Evolutionary conservation across 2,797 vertebrate species (phyloP), one percentile per base, ranked within the genome.

Genomic region (Schizopygopsis pylzovi): DNA sequence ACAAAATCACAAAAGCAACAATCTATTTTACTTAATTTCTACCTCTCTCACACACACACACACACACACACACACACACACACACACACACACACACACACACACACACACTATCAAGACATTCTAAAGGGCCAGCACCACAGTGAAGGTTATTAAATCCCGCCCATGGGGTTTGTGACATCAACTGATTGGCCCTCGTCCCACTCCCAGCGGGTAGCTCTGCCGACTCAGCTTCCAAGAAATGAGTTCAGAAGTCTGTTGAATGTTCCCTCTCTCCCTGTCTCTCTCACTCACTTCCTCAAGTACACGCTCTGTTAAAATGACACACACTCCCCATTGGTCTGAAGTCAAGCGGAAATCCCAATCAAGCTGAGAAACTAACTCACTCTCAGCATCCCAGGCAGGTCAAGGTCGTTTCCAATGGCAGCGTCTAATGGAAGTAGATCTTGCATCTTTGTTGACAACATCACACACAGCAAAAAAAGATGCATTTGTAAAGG

Each of bases 341-440:
- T 82, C 49, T 89, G 90, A 89, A 91, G 88, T 90, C 87, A 85
- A 88, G 90, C 72, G 37, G 83, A 92, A 93, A 88, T 89, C 84
- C 67, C 45, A 67, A 83, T 90, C 85, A 85, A 77, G 61, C 84
- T 84, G 83, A 73, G 39, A 33, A 16, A 47, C 89, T 81, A 85
- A 82, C 85, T 82, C 77, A 47, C 75, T 84, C 81, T 79, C 71
- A 12, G 0, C 80, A 71, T 82, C 49, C 72, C 82, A 90, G 90
- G 12, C n/a, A 49, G 91, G 89, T 85, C 92, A 92, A 93, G 91
- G 92, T 93, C 85, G 0, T 86, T 11, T 76, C 90, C 90, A 6
- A 41, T 81, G 81, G 91, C 28, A 65, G 87, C 83, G 9, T 81
- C 83, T 11, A 82, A 81, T 71, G 85, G 90, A 93, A 93, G 87